phyloP scores from a whole-genome alignment of 2,888 invertebrate genomes.

The Ophioninae sp. region DNA sequence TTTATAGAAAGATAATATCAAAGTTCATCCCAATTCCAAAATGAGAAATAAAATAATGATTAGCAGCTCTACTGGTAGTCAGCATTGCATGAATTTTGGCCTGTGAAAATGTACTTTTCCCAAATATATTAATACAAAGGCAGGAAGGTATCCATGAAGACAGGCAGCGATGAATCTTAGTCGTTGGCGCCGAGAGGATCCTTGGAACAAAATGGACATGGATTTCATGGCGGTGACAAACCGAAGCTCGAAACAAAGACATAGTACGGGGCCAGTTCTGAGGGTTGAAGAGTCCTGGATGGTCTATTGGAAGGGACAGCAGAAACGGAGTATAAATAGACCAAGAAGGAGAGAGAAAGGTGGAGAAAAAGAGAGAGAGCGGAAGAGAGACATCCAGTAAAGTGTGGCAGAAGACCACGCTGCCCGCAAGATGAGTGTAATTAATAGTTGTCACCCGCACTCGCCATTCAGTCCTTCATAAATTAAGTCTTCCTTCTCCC shows the following conservation, averaged over 20 bases:
- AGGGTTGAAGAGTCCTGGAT: constrained; percentile 40
- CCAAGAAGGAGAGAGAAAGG: constrained; percentile 5
- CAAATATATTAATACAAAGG: not conserved
- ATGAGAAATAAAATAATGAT: not conserved
- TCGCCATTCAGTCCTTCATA: constrained; percentile 69
- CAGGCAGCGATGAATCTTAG: constrained; percentile 51
- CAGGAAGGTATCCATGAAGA: not conserved
- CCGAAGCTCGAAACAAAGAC: constrained; percentile 53
- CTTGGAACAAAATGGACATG: constrained; percentile 50
- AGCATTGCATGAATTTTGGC: not conserved
- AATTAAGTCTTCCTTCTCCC: constrained; percentile 66
- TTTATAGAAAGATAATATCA: not conserved
- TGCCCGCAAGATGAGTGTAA: constrained; percentile 66
- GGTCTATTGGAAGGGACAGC: constrained; percentile 42
- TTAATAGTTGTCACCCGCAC: constrained; percentile 74
- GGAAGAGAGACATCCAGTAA: constrained; percentile 19
- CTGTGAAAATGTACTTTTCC: not conserved
- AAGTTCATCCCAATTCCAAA: not conserved
- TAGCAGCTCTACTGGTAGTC: not conserved
- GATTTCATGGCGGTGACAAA: constrained; percentile 43
- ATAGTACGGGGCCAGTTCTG: constrained; percentile 19
- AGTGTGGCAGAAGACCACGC: constrained; percentile 51
- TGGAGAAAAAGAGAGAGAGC: constrained; percentile 11
- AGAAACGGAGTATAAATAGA: constrained; percentile 21
- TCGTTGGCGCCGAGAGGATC: constrained; percentile 36